These are phyloP conservation scores for Carposina sasakii DNA, from an alignment of 1,140 invertebrate species.

Conservation along the genomic window DNA sequence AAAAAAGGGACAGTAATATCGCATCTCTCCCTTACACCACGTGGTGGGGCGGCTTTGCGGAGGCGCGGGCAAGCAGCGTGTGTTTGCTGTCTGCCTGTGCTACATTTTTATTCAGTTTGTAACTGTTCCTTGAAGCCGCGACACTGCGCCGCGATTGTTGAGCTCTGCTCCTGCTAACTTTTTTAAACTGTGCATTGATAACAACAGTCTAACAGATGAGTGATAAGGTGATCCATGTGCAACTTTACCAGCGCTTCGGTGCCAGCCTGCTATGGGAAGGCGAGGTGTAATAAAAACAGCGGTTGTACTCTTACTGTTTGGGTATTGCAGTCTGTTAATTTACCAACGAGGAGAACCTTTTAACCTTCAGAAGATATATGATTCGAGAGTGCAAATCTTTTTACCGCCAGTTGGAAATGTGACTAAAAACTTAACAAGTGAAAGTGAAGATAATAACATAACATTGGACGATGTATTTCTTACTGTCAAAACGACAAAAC, in stretches of 20 bases:
- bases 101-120: conserved; percentile 71
- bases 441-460: conserved; percentile 78
- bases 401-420: conserved; percentile 39
- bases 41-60: conserved; percentile 43
- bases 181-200: conserved; percentile 50
- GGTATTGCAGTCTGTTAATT: conserved; percentile 77
- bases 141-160: conserved; percentile 9
- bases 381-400: background rate
- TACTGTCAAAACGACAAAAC: conserved; percentile 94
- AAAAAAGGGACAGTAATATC: conserved; percentile 22
- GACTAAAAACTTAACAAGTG: conserved; percentile 69
- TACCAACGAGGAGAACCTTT: conserved; percentile 74
- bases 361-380: conserved; percentile 25
- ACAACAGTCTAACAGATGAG: conserved; percentile 63
- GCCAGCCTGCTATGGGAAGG: conserved; percentile 74
- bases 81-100: conserved; percentile 31
- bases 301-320: conserved; percentile 59
- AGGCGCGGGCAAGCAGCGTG: background rate
- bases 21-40: conserved; percentile 46
- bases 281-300: conserved; percentile 59
- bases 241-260: conserved; percentile 49
- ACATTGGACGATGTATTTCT: conserved; percentile 91
- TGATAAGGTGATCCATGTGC: conserved; percentile 47
- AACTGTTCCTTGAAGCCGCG: conserved; percentile 41
- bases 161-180: conserved; percentile 18